These are phyloP conservation scores for Acyrthosiphon pisum DNA, from an alignment of 1,140 invertebrate genomes.

Conservation along the genomic window DNA sequence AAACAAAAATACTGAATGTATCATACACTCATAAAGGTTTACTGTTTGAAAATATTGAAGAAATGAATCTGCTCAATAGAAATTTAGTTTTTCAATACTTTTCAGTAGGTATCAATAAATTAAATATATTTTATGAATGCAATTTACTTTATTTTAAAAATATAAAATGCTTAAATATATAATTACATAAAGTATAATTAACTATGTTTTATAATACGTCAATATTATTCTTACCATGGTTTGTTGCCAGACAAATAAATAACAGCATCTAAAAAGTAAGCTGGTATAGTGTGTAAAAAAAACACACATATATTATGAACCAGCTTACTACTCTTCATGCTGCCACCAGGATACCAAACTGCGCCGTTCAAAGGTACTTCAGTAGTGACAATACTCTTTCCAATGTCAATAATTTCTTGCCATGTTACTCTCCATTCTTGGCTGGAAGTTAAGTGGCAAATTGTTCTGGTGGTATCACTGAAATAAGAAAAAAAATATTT, in stretches of 20 bases:
- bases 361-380: conserved; percentile 78
- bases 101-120: background rate
- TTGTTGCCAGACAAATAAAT: conserved; percentile 80
- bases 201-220: background rate
- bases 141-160: background rate
- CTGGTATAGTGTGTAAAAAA: conserved; percentile 85
- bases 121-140: background rate
- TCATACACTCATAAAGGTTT: background rate
- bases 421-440: conserved; percentile 75
- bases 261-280: conserved; percentile 78
- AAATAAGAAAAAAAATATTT: conserved; percentile 50
- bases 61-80: background rate
- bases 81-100: background rate
- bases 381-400: conserved; percentile 76
- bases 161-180: too few relatives aligned
- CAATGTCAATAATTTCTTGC: conserved; percentile 84
- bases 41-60: background rate
- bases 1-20: background rate
- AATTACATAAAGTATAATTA: background rate
- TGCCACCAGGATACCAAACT: conserved; percentile 88
- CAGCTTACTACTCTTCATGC: conserved; percentile 81
- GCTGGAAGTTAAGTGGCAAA: conserved; percentile 63
- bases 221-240: conserved; percentile 73
- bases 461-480: conserved; percentile 59
- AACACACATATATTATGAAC: conserved; percentile 80